Evolutionary conservation across 2,797 vertebrate species (phyloP).

Genomic region (Micrastur ruficollis): DNA sequence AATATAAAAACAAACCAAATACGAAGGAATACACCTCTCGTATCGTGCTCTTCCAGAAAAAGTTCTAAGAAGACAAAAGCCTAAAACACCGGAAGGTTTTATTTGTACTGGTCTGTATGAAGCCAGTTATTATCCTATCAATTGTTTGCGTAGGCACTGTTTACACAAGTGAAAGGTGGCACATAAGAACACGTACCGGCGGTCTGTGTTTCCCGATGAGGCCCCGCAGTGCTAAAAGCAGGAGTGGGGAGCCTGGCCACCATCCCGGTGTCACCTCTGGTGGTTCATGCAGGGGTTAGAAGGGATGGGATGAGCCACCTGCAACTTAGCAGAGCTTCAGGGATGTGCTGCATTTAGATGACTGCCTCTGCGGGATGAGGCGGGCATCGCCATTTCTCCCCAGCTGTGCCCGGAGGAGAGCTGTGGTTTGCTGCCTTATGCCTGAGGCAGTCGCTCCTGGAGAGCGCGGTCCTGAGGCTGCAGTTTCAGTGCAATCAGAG

Average conservation of each 20-base stretch:
- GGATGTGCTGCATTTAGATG: neutral
- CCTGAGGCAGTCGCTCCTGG: neutral
- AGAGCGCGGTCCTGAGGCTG: neutral
- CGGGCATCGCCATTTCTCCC: neutral
- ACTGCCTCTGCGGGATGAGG: neutral
- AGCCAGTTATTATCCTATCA: slow-evolving; percentile 23
- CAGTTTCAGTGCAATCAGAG: neutral
- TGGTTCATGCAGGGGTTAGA: accelerated
- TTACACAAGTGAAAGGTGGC: slow-evolving; percentile 25
- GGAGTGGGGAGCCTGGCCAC: neutral
- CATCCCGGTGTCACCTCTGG: accelerated
- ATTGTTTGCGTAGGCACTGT: slow-evolving; percentile 11
- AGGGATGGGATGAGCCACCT: neutral
- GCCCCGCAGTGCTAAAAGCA: neutral
- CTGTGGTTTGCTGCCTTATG: neutral
- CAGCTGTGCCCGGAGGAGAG: neutral
- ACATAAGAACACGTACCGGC: neutral
- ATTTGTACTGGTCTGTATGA: slow-evolving; percentile 31
- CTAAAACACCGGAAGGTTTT: slow-evolving; percentile 35
- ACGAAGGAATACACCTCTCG: neutral
- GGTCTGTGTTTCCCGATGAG: neutral
- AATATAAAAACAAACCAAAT: neutral
- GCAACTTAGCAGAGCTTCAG: neutral
- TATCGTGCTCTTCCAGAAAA: neutral
- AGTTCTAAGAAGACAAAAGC: slow-evolving; percentile 8